Evolutionary conservation across 1,140 invertebrate species (phyloP), one percentile per base, ranked within the genome.

Genomic region (Diabrotica undecimpunctata): DNA sequence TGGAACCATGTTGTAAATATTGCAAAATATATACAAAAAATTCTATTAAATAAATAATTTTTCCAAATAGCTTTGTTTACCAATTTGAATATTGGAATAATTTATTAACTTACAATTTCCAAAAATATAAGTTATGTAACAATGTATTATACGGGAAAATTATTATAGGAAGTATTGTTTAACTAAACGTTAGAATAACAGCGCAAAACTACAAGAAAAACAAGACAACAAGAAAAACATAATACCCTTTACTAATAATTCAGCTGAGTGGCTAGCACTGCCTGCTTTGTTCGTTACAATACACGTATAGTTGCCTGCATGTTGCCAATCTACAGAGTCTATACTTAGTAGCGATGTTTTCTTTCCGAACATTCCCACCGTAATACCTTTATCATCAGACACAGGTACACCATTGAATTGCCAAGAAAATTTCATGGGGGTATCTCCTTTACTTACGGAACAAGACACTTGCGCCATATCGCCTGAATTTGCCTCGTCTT

Each of bases 361-460:
- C 76, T 83, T 81, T 71, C 83, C 83, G 38, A 77, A 78, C 61
- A 79, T 77, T 14, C 75, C 73, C 8, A 83, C 75, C 6, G 76
- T 77, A 39, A 81, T 69, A 54, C 79, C 78, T 11, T 79, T 67
- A 57, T 78, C 74, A 7, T 77, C 72, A 11, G 73, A 71, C 5
- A 77, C 64, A 7, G 64, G 14, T 62, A 71, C 5, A 77, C 64
- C 6, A 64, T n/a, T 62, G 38, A 77, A 70, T n/a, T 64, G 56
- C 90, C 90, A 93, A 14, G 80, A 81, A 69, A 91, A 88, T 54
- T 85, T 87, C 61, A 92, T 79, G 5, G 90, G 90, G 68, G 88
- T 80, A 75, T 92, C 91, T 52, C 91, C 92, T 74, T 90, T 90
- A 13, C 86, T 85, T 39, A 91, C 87, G 64, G 87, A 81, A 76